Evolutionary conservation across 2,888 invertebrate species (phyloP), one percentile per base, ranked within the genome.

Genomic region (Troilus luridus): DNA sequence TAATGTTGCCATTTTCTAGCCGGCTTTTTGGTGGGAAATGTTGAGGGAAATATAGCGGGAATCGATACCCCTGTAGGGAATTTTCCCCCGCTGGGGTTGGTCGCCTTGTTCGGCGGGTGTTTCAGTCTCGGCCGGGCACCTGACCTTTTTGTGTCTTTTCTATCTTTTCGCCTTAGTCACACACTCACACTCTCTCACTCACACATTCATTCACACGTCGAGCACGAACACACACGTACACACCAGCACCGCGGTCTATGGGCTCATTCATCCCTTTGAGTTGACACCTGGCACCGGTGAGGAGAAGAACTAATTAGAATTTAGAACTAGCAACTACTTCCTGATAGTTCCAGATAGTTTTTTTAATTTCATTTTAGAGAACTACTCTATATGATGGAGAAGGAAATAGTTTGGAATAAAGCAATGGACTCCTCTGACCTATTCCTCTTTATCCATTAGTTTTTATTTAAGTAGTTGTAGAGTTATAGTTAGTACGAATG

Each of bases 41-140:
- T 77, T 1, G 85, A 21, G 85, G 77, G 85, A 56, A 58, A 85
- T 56, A n/a, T n/a, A n/a, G 85, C 85, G 56, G 85, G 85, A 85
- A 85, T 58, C 56, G 56, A 85, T 56, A 58, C 56, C 56, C 56
- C n/a, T 11, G 56, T n/a, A 54, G 56, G 85, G 85, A 58, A 85
- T 56, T 85, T 85, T 21, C n/a, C 85, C 56, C 21, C 7, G 12
- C 19, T 9, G 1, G 8, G 85, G 85, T 85, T 85, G 85, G 85
- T 58, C 21, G n/a, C 85, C 85, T 11, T 85, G 85, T 56, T 56
- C 85, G 85, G 85, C 56, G 85, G 85, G 12, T 56, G 85, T 58
- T 81, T 89, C 89, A 89, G 89, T 89, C 89, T 64, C 89, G 89
- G 89, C 56, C 89, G 89, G 64, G 64, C 41, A 54, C 89, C 64